Evolutionary conservation across 2,888 invertebrate species (phyloP).

Genomic region (Caenorhabditis panamensis): DNA sequence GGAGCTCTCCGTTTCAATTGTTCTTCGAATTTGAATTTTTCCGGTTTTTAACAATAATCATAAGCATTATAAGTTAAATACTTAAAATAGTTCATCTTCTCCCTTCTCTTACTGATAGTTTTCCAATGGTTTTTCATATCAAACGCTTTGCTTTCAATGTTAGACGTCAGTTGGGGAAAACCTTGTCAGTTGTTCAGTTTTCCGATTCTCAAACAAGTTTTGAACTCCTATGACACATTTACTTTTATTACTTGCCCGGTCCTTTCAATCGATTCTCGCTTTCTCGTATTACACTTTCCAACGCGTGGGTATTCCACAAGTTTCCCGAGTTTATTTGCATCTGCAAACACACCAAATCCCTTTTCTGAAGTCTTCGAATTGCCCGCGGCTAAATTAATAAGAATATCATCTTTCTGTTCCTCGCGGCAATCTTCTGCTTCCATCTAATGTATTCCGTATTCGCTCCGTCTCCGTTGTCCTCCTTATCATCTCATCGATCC

Average conservation of each 20-base stretch:
- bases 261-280: background rate
- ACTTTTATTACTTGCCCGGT: background rate
- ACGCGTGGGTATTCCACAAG: background rate
- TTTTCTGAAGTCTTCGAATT: background rate
- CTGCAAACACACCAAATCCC: background rate
- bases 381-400: slow-evolving; percentile 13
- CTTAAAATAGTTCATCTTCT: too few relatives aligned
- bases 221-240: too few relatives aligned
- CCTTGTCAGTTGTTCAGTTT: too few relatives aligned
- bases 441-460: slow-evolving; percentile 39
- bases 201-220: too few relatives aligned
- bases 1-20: background rate
- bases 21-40: too few relatives aligned
- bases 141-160: too few relatives aligned
- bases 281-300: background rate
- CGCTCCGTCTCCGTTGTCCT: background rate
- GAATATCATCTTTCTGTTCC: slow-evolving; percentile 12
- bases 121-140: too few relatives aligned
- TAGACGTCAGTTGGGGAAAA: too few relatives aligned
- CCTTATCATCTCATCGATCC: slow-evolving; percentile 10
- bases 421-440: slow-evolving; percentile 21
- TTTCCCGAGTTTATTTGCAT: background rate
- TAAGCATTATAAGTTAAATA: too few relatives aligned
- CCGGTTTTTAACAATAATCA: too few relatives aligned
- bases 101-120: too few relatives aligned